Conservation (phyloP, 2,797 vertebrate genomes). For the Phoxinus dragarum region DNA sequence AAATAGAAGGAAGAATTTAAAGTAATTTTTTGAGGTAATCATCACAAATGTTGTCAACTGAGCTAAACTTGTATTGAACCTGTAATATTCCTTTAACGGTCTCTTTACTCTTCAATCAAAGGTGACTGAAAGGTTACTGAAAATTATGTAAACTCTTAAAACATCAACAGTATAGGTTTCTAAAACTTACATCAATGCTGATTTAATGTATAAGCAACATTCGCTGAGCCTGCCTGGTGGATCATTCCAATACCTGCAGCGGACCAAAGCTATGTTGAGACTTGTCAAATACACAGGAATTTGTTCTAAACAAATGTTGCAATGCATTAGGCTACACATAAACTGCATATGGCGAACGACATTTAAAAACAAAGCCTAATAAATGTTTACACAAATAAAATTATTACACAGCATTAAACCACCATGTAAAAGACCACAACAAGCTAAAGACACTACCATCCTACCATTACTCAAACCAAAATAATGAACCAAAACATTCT, state of each 20-base stretch:
- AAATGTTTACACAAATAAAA: neutral
- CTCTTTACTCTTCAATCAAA: neutral
- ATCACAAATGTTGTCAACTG: neutral
- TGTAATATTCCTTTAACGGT: neutral
- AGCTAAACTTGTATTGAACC: neutral
- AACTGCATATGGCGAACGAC: neutral
- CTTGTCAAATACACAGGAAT: conserved; percentile 53
- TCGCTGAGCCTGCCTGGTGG: neutral
- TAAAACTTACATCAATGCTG: neutral
- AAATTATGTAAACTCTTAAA: neutral
- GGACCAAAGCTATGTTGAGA: conserved; percentile 53
- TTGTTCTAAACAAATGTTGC: conserved; percentile 48
- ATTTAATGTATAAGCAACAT: neutral
- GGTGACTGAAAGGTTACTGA: neutral
- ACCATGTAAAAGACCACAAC: neutral
- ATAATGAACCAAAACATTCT: neutral
- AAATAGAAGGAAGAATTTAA: neutral
- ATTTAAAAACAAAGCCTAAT: neutral
- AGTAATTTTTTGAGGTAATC: neutral
- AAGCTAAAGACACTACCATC: neutral
- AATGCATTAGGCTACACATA: conserved; percentile 20
- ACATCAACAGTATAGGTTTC: neutral
- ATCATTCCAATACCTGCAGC: conserved; percentile 41
- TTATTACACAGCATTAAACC: neutral
- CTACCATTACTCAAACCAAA: neutral